A percentile compares a stretch with the other conserved stretches of the same genome.
Evolutionary conservation across 2,797 vertebrate species (phyloP).

Genomic region (Todus mexicanus): DNA sequence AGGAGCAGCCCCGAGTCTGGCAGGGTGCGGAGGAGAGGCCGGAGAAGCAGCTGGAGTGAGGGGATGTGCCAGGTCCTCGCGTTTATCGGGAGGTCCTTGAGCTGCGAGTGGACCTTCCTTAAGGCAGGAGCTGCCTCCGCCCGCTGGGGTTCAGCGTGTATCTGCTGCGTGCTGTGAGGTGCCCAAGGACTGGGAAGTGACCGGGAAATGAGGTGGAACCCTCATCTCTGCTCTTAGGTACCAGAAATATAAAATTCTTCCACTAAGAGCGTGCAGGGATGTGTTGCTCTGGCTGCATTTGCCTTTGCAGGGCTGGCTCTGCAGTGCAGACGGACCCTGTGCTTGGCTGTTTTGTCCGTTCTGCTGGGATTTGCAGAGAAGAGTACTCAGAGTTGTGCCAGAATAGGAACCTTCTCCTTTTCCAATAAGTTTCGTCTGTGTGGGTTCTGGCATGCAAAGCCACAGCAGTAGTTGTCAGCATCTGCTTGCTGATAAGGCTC

Average conservation of each 20-base stretch:
- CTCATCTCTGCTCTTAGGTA: neutral
- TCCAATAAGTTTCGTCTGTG: fast-evolving
- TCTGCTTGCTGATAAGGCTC: neutral
- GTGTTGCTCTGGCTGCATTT: neutral
- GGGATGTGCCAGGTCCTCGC: neutral
- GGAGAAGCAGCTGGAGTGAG: neutral
- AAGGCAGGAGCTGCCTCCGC: neutral
- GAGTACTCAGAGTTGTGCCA: neutral
- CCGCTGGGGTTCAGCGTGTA: neutral
- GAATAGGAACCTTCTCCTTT: neutral
- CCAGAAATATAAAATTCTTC: fast-evolving
- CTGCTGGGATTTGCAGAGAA: neutral
- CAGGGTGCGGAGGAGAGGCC: neutral
- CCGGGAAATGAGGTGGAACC: neutral
- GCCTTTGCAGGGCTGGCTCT: neutral
- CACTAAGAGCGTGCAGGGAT: neutral
- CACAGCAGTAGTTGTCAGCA: neutral
- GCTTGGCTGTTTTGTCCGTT: neutral
- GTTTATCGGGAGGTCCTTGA: neutral
- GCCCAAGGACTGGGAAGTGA: neutral
- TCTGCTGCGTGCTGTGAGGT: neutral
- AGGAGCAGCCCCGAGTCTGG: fast-evolving
- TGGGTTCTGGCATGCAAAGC: neutral
- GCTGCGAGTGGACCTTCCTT: neutral
- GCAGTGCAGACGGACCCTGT: neutral